phyloP scores from a whole-genome alignment of 2,797 vertebrate species.

The Rhabdomys pumilio region DNA sequence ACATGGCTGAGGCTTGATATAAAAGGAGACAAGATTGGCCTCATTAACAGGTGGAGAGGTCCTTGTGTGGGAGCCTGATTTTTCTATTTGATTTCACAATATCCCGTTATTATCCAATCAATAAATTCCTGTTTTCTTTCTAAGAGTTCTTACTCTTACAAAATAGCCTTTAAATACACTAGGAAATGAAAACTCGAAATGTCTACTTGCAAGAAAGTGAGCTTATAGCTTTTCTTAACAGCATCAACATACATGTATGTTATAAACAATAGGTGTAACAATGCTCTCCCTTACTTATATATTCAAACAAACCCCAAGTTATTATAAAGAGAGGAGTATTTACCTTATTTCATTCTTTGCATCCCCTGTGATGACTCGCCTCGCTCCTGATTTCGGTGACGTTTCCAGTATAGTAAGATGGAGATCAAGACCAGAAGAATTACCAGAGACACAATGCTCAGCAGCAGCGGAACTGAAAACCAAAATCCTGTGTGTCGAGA shows the following conservation, averaged over 20 bases:
- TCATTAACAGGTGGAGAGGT: conserved; percentile 9
- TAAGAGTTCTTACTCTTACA: background rate
- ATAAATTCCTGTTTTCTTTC: conserved; percentile 18
- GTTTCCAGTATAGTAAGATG: conserved; percentile 85
- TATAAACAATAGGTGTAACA: conserved; percentile 12
- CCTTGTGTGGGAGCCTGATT: background rate
- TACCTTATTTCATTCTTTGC: conserved; percentile 39
- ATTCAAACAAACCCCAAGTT: background rate
- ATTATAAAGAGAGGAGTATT: background rate
- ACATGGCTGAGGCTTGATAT: background rate
- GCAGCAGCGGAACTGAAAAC: conserved; percentile 82
- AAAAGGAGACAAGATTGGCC: conserved; percentile 57
- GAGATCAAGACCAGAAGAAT: conserved; percentile 84
- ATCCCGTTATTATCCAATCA: background rate
- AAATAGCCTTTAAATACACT: conserved; percentile 29
- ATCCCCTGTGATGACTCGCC: conserved; percentile 72
- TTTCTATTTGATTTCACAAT: conserved; percentile 39
- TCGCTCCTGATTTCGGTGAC: conserved; percentile 77
- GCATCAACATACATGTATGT: background rate
- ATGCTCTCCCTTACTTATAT: background rate
- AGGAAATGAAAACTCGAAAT: conserved; percentile 49
- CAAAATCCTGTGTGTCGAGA: conserved; percentile 70
- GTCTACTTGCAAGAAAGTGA: conserved; percentile 5
- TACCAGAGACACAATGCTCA: conserved; percentile 81
- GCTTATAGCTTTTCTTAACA: background rate